Conservation (phyloP, 2,888 invertebrate species). For the Drosophila mercatorum region DNA sequence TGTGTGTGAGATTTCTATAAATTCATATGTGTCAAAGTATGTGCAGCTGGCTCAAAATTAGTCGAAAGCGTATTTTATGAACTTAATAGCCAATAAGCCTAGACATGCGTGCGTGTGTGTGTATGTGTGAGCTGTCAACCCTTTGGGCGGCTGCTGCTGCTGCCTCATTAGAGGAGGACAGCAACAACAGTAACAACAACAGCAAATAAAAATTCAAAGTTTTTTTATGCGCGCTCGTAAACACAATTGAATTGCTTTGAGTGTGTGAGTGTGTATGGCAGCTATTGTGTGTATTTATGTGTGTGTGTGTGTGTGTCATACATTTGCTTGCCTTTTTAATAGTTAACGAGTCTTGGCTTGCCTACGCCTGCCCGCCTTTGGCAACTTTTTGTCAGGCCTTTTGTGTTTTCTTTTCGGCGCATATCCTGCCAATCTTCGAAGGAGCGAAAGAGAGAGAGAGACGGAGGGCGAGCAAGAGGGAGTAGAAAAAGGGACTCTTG, state of each 20-base stretch:
- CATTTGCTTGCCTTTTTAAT: slow-evolving; percentile 67
- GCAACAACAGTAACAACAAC: slow-evolving; percentile 44
- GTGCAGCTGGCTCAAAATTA: slow-evolving; percentile 65
- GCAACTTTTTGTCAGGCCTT: slow-evolving; percentile 26
- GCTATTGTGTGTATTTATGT: slow-evolving; percentile 21
- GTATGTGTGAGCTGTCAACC: slow-evolving; percentile 46
- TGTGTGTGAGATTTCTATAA: slow-evolving; percentile 38
- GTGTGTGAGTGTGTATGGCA: slow-evolving; percentile 20
- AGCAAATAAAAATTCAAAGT: slow-evolving; percentile 78
- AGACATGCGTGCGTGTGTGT: slow-evolving; percentile 7
- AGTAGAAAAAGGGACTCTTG: slow-evolving; percentile 10
- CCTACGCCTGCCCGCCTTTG: slow-evolving; percentile 20
- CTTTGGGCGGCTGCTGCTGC: slow-evolving; percentile 27
- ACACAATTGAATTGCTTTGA: slow-evolving; percentile 78
- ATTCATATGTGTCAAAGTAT: slow-evolving; percentile 63
- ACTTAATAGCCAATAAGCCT: slow-evolving; percentile 72
- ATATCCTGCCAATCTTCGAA: slow-evolving; percentile 52
- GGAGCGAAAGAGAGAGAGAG: background rate
- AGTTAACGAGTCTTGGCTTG: slow-evolving; percentile 69
- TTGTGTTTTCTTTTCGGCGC: slow-evolving; percentile 36
- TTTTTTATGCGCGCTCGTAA: slow-evolving; percentile 83
- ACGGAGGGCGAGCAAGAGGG: background rate
- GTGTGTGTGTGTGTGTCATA: slow-evolving; percentile 17
- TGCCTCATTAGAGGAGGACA: slow-evolving; percentile 65
- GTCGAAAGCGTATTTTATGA: slow-evolving; percentile 60